These are phyloP conservation scores for Gerris lacustris DNA, from an alignment of 2,888 invertebrate genomes.

Conservation along the genomic window DNA sequence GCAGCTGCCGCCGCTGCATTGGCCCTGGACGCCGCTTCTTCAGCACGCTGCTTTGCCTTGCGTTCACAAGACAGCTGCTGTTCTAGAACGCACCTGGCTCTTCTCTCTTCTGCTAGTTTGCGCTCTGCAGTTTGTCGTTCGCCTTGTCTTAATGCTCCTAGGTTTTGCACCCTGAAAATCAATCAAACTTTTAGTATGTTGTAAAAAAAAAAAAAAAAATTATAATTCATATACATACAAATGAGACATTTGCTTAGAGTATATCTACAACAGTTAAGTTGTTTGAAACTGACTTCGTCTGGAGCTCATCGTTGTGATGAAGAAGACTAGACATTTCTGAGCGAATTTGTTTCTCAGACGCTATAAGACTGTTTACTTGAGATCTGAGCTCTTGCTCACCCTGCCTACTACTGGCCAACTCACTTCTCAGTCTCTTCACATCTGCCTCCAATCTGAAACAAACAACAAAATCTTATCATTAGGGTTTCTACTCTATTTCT, in stretches of 20 bases:
- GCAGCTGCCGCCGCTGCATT: conserved; percentile 33
- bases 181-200: conserved; percentile 8
- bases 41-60: conserved; percentile 51
- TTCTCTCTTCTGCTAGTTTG: conserved; percentile 71
- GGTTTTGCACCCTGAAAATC: conserved; percentile 52
- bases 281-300: conserved; percentile 52
- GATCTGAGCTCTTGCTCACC: conserved; percentile 58
- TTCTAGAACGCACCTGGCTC: conserved; percentile 60
- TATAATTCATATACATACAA: no score
- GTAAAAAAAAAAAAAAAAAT: no score
- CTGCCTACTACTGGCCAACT: conserved; percentile 58
- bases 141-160: conserved; percentile 56
- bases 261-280: no score
- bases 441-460: conserved; percentile 53
- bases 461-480: not conserved
- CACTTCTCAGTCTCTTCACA: conserved; percentile 56
- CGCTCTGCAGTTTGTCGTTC: conserved; percentile 53
- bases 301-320: conserved; percentile 76
- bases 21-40: conserved; percentile 37
- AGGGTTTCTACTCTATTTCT: no score
- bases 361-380: conserved; percentile 52
- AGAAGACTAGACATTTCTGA: conserved; percentile 65
- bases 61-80: conserved; percentile 59
- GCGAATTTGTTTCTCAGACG: conserved; percentile 53
- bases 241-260: no score